Conservation (phyloP, 2,888 invertebrate species). For the Phytoseiulus persimilis region DNA sequence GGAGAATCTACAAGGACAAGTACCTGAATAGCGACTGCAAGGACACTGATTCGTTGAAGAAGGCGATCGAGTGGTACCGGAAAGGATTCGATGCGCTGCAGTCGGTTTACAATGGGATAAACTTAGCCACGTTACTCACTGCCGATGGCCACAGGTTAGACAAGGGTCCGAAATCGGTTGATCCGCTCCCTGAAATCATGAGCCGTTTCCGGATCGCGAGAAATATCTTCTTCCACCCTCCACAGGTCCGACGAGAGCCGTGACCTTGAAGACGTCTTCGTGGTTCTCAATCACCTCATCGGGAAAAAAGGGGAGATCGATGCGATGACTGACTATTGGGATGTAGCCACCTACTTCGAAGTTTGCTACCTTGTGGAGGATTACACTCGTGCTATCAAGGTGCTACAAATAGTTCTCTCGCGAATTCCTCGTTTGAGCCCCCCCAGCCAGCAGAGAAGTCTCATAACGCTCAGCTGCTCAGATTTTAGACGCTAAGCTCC, state of each 20-base stretch:
- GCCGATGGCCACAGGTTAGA: conserved; percentile 90
- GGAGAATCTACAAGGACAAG: conserved; percentile 75
- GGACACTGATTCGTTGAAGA: conserved; percentile 74
- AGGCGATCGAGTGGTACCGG: conserved; percentile 94
- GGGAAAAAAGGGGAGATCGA: conserved; percentile 92
- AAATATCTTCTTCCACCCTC: neutral
- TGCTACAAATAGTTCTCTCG: neutral
- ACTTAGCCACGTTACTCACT: conserved; percentile 89
- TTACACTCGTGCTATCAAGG: conserved; percentile 85
- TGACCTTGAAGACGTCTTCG: conserved; percentile 82
- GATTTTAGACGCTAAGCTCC: too few species aligned
- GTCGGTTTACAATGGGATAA: conserved; percentile 97
- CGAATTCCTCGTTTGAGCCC: too few species aligned
- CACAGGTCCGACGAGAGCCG: conserved; percentile 48
- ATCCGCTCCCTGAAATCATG: too few species aligned
- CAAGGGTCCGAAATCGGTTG: neutral
- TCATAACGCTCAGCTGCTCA: too few species aligned
- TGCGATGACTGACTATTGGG: conserved; percentile 93
- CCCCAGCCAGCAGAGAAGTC: too few species aligned
- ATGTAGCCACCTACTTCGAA: conserved; percentile 96
- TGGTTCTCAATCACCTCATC: conserved; percentile 90
- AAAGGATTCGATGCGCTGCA: conserved; percentile 96
- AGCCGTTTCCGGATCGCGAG: too few species aligned
- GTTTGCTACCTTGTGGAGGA: conserved; percentile 95
- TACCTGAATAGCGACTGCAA: conserved; percentile 90